Conservation (phyloP, 2,797 vertebrate genomes). For the Falco berigora region DNA sequence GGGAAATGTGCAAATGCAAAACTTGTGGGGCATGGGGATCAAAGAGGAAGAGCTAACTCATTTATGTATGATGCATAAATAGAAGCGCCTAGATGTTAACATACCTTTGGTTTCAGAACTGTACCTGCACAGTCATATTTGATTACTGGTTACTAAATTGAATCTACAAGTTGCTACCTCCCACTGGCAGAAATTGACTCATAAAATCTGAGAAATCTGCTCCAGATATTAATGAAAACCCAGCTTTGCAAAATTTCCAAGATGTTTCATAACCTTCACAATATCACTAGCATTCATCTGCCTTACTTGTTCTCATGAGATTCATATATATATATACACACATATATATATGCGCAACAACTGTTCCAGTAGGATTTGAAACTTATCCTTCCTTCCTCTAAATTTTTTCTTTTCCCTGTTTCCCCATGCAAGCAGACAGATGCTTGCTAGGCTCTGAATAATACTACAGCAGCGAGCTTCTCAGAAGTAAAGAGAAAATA, state of each 20-base stretch:
- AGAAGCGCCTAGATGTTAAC: background rate
- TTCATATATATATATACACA: background rate
- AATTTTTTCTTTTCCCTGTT: background rate
- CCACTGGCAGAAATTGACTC: background rate
- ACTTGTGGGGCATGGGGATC: background rate
- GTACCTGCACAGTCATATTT: background rate
- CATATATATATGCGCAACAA: background rate
- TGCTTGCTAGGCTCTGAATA: background rate
- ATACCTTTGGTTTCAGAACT: background rate
- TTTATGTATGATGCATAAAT: background rate
- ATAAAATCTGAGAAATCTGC: background rate
- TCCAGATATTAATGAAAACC: background rate
- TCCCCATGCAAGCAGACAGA: background rate
- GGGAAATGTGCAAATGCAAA: background rate
- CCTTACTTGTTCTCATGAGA: background rate
- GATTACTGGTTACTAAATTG: background rate
- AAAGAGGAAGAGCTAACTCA: background rate
- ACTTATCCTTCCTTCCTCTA: background rate
- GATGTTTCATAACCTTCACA: background rate
- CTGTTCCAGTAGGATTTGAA: background rate
- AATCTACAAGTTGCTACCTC: background rate
- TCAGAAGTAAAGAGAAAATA: background rate
- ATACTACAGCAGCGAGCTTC: fast-evolving
- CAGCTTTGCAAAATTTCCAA: background rate
- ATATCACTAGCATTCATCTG: background rate